Base-by-base conservation (phyloP, 2,113 vertebrate species). In the Laticauda colubrina region DNA sequence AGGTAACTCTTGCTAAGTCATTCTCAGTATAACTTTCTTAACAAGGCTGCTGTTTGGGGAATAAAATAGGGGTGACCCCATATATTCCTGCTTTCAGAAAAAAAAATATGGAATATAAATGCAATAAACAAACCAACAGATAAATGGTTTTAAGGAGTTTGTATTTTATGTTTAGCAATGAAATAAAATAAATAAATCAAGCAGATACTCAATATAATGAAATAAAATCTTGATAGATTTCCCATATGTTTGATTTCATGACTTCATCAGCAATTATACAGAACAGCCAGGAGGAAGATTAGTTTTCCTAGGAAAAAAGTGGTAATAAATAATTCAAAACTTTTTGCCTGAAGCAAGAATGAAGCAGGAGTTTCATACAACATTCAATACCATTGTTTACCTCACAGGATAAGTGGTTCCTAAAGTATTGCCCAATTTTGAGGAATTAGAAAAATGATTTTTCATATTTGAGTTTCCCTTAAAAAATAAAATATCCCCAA, bases 251-350 rank as follows among this genome's bases (percentile, higher is more conserved):
- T 53, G 15, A 1, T 56, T 6, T 26, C 9, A 34, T 39, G 9
- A 45, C 53, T 85, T 85, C 51, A n/a, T 4, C 15, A 9, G 45
- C 26, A 14, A 86, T 56, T 87, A 86, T n/a, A 93, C 29, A 93
- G 88, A 4, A 89, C 5, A 12, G 75, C 43, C 29, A 90, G 88
- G 24, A 90, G 4, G 11, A 90, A 1, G 15, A 75, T 34, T 55
- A 89, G 1, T 26, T 93, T 89, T 61, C 88, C 88, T 93, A 34
- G 20, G 55, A 89, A 92, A 89, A 53, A 23, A 56, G 23, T 81
- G 34, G 18, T 39, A 39, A 81, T 39, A 81, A 81, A 81, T 20
- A 81, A 81, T 81, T 81, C 18, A 39, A 81, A 81, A 81, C n/a
- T 34, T 81, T 39, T 81, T 81, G 20, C 15, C 29, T 39, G 34